Conservation (phyloP, 1,140 invertebrate genomes). For the Calephelis virginiensis region DNA sequence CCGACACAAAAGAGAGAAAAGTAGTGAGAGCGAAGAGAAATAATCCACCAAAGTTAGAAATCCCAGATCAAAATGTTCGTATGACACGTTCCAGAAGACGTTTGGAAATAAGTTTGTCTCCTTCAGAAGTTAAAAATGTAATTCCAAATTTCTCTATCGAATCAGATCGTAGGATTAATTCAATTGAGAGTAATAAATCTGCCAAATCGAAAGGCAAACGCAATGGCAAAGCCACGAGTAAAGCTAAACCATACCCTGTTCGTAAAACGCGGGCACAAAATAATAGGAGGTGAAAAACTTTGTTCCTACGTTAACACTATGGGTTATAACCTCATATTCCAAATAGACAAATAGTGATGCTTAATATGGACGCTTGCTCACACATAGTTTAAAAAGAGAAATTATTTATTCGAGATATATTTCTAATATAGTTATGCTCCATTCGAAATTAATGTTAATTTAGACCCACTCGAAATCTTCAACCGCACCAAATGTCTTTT, state of each 20-base stretch:
- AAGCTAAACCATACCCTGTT: slow-evolving; percentile 45
- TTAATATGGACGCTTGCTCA: slow-evolving; percentile 60
- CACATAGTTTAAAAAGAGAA: slow-evolving; percentile 52
- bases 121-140: slow-evolving; percentile 51
- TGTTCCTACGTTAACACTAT: slow-evolving; percentile 32
- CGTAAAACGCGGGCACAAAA: slow-evolving; percentile 42
- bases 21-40: slow-evolving; percentile 43
- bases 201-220: slow-evolving; percentile 36
- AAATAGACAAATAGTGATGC: slow-evolving; percentile 61
- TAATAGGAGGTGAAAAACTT: slow-evolving; percentile 53
- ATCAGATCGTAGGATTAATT: slow-evolving; percentile 52
- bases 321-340: slow-evolving; percentile 44
- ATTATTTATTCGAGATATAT: slow-evolving; percentile 69
- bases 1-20: slow-evolving; percentile 43
- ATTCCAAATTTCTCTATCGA: slow-evolving; percentile 55
- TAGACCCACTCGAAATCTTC: slow-evolving; percentile 1
- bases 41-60: slow-evolving; percentile 42
- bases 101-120: slow-evolving; percentile 58
- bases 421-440: slow-evolving; percentile 39
- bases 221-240: slow-evolving; percentile 34
- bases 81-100: slow-evolving; percentile 59
- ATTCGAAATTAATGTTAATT: slow-evolving; percentile 19
- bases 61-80: slow-evolving; percentile 10
- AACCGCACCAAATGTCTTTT: neutral
- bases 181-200: slow-evolving; percentile 48